These are phyloP conservation scores for Pseudomyrmex sp. DNA, from an alignment of 1,140 invertebrate genomes.

Conservation along the genomic window DNA sequence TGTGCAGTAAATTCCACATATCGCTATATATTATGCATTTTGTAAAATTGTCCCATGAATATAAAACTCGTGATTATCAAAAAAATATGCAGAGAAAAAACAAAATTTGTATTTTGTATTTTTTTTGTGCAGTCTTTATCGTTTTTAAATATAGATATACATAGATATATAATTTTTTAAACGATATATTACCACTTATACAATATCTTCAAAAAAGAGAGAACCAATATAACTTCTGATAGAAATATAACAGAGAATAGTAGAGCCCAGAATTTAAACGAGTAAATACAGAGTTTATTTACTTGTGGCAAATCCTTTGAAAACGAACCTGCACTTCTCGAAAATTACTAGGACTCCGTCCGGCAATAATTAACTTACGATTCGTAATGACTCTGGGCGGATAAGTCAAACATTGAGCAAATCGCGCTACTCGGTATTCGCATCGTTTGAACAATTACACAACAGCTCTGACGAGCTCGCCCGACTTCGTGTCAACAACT, in stretches of 20 bases:
- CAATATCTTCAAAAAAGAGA: neutral
- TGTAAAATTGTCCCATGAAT: neutral
- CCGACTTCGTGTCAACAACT: conserved; percentile 76
- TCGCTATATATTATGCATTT: neutral
- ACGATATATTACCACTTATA: neutral
- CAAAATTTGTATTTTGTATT: neutral
- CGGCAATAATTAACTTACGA: conserved; percentile 71
- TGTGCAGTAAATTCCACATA: conserved; percentile 26
- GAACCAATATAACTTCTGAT: neutral
- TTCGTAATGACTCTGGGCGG: conserved; percentile 41
- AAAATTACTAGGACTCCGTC: conserved; percentile 28
- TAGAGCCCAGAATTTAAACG: neutral
- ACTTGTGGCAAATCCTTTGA: conserved; percentile 30
- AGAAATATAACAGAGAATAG: conserved; percentile 10
- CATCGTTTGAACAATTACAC: conserved; percentile 76
- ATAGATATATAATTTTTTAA: neutral
- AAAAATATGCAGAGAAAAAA: neutral
- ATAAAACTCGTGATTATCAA: neutral
- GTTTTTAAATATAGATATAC: neutral
- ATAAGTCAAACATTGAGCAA: conserved; percentile 66
- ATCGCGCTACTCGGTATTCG: conserved; percentile 62
- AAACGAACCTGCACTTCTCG: conserved; percentile 35
- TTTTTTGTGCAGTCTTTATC: neutral
- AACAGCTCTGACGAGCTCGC: conserved; percentile 69
- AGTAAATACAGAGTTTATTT: conserved; percentile 49